Evolutionary conservation across 2,113 vertebrate species (phyloP), one percentile per base, ranked within the genome.

Genomic region (Sporophila hypoxantha): DNA sequence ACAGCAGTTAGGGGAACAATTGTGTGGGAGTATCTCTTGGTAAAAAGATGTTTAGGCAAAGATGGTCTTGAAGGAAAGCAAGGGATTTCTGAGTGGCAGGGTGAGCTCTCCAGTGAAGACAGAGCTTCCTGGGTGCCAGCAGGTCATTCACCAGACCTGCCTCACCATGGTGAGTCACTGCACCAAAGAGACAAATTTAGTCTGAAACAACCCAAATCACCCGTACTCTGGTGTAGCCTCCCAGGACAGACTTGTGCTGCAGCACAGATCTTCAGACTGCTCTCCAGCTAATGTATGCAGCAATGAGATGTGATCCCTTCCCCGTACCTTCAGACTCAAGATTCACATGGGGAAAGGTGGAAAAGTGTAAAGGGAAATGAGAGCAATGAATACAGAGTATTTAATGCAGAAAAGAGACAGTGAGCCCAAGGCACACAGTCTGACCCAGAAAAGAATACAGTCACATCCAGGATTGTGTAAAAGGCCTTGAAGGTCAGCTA

Each of bases 11-110:
- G 80, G 44, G 88, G 76, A 95, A 95, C 79, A 92, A 77, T 37
- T 71, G 90, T 85, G 94, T 94, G 61, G 94, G 94, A 91, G 94
- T 87, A 89, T 77, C 68, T 80, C 73, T 70, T 83, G 49, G 65
- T 82, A 49, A 83, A 93, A 85, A 89, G 80, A 95, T 85, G 82
- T 76, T 91, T 73, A 49, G 44, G 37, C 69, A 93, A 89, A 89
- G 47, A 92, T 15, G 12, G 41, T 92, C 74, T 77, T 56, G 65
- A 77, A 91, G 76, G 44, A 94, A 93, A 85, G 76, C 19, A 67
- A 39, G 59, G 39, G 49, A 87, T 73, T 92, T 89, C 65, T 82
- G 71, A 34, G n/a, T 57, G 62, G 15, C 9, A 2, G 39, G 36
- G 4, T n/a, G 5, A 4, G 12, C 34, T 69, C 19, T 85, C 17